Base-by-base conservation (phyloP, 2,888 invertebrate species). In the Stenchaetothrips biformis region DNA sequence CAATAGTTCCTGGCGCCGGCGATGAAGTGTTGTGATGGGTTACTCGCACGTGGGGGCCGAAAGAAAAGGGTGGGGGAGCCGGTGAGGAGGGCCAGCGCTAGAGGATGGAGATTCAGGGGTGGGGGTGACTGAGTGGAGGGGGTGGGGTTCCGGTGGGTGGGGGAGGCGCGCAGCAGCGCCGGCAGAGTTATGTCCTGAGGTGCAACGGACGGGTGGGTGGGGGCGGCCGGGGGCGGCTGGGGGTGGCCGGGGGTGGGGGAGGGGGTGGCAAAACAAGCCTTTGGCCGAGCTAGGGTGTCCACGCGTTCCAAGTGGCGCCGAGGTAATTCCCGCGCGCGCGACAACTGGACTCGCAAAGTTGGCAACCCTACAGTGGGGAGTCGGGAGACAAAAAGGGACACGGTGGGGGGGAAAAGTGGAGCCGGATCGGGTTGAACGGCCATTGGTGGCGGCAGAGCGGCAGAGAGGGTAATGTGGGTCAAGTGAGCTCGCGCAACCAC, bases 161-260 rank as follows among this genome's bases (percentile, higher is more conserved):
- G 67, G 84, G 85, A 85, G 85, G 85, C 85, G 84, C 37, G 1
- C 37, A 4, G 1, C 37, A 4, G 37, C 37, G 37, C 37, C 4
- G 37, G 37, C 37, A 74, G 67, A 74, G 67, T 74, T 21, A 74
- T 74, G 25, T 74, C 21, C 67, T 21, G 67, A 74, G 67, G 67
- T 74, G 84, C 83, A 86, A 85, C 86, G 86, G 86, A 86, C 85
- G 86, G 86, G 85, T 77, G 21, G 62, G 48, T 77, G 79, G 53
- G 80, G 49, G 79, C 48, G 62, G 67, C 79, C 59, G 80, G 48
- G 86, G 86, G 85, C 53, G 21, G 62, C 8, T 77, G 79, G 53
- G 80, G 49, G 79, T 62, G 62, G 67, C 53, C 78, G 59, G 78
- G 79, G 78, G 7, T 67, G 74, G 79, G 79, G 37, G 1, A 4